Evolutionary conservation across 2,113 vertebrate species (phyloP), one percentile per base, ranked within the genome.

Genomic region (Narcine bancroftii): DNA sequence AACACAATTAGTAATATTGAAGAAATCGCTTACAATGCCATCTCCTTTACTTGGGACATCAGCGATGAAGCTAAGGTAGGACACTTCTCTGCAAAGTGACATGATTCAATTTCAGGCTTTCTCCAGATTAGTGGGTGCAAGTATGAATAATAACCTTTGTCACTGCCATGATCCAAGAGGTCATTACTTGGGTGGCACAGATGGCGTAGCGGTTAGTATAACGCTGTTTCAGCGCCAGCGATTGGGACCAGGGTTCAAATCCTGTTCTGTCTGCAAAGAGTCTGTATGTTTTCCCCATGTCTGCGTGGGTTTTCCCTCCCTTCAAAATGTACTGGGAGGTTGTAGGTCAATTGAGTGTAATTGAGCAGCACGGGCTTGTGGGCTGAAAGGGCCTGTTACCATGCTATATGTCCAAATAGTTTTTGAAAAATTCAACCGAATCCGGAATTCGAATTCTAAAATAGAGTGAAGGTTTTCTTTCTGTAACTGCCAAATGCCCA

Each of bases 1-100:
- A 99, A 99, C 93, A 99, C 99, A 75, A 99, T 99, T 93, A 97
- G 97, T 92, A 99, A 99, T 96, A 99, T 99, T 0, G 99, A 99
- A 93, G 99, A 99, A 96, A 99, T 99, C 0, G 98, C 99, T 0
- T 99, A 99, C 93, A 99, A 99, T 0, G 98, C 98, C 94, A 99
- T 99, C 93, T 99, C 99, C 93, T 99, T 99, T 95, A 99, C 98
- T 77, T 99, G 99, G 99, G 99, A 99, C 95, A 97, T 99, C 93
- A 99, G 98, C 0, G 99, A 99, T 77, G 98, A 99, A 95, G 98
- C 98, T 0, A 99, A 99, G 97, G 99, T 99, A 95, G 93, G 97
- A 93, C 6, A 33, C 15, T 69, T 91, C 9, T 36, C 24, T 66
- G 7, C 19, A 6, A 9, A 17, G 63, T 60, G 29, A 21, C 65